Conservation (phyloP, 30 jellyfish, hydroid and myxozoan species). For the Turritopsis dohrnii region DNA sequence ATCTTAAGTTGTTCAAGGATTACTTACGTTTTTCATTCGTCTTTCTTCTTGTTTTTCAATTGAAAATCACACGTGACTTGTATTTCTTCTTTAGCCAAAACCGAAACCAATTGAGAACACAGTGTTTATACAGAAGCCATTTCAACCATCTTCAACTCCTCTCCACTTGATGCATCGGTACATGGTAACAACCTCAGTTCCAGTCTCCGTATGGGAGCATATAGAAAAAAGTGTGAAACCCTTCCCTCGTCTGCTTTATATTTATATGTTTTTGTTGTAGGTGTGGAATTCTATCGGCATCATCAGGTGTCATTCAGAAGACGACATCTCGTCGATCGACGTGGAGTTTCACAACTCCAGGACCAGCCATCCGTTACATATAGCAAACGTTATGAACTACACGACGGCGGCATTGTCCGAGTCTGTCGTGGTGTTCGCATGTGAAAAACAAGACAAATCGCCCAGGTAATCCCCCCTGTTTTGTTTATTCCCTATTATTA, state of each 20-base stretch:
- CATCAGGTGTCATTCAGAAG: conserved; percentile 80
- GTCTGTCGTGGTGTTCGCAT: conserved; percentile 72
- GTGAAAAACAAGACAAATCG: conserved; percentile 58
- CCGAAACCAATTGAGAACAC: conserved; percentile 1
- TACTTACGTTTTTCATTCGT: not conserved
- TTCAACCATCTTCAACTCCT: conserved; percentile 94
- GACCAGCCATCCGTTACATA: conserved; percentile 79
- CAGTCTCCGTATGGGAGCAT: too few species aligned
- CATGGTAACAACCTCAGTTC: conserved; percentile 81
- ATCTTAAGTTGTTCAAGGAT: too few species aligned
- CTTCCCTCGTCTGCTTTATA: too few species aligned
- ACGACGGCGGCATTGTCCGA: conserved; percentile 80
- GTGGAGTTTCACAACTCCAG: conserved; percentile 82
- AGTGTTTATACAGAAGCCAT: conserved; percentile 45
- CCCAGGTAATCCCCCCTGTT: conserved; percentile 48
- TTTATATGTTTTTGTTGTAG: conserved; percentile 34
- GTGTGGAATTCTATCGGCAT: conserved; percentile 88
- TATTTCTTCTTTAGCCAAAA: conserved; percentile 29
- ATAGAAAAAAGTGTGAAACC: not conserved
- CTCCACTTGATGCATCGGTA: conserved; percentile 72
- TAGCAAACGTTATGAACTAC: conserved; percentile 50
- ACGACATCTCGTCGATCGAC: conserved; percentile 71
- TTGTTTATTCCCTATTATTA: not conserved
- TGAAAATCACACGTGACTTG: not conserved
- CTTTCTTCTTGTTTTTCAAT: not conserved